These are phyloP conservation scores for Pelochelys cantorii DNA, from an alignment of 2,797 vertebrate genomes.

Conservation along the genomic window DNA sequence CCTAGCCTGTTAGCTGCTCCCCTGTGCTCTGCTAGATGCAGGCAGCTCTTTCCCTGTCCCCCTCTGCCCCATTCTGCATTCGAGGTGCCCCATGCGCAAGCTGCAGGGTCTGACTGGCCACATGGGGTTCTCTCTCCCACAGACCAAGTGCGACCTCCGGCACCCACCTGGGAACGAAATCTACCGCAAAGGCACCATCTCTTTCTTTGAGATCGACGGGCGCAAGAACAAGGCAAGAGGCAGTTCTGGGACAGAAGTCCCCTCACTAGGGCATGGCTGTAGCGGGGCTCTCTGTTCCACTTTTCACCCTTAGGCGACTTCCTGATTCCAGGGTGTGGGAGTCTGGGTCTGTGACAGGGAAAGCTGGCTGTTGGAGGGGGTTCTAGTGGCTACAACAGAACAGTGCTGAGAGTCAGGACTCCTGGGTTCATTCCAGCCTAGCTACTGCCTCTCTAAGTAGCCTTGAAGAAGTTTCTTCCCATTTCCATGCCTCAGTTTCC, in stretches of 20 bases:
- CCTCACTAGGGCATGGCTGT: neutral
- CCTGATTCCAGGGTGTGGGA: neutral
- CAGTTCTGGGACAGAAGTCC: neutral
- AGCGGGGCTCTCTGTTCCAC: neutral
- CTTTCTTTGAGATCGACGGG: conserved; percentile 96
- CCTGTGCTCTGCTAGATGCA: fast-evolving
- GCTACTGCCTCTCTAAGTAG: neutral
- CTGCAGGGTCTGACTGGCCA: neutral
- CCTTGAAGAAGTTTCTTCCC: neutral
- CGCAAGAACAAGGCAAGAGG: conserved; percentile 93
- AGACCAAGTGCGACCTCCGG: conserved; percentile 95
- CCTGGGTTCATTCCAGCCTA: neutral
- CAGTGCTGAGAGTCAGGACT: neutral
- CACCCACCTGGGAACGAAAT: conserved; percentile 96
- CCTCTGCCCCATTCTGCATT: neutral
- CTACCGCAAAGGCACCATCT: conserved; percentile 96
- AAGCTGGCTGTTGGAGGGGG: neutral
- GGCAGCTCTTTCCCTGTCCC: neutral
- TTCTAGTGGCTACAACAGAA: too few relatives aligned
- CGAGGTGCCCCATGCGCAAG: neutral
- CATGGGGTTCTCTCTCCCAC: conserved; percentile 19
- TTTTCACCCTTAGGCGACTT: neutral
- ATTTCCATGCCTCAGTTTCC: neutral
- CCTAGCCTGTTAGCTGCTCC: neutral
- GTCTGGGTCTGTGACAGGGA: neutral